Conservation (phyloP, 2,797 vertebrate species). For the Heteromormyrus szaboi region DNA sequence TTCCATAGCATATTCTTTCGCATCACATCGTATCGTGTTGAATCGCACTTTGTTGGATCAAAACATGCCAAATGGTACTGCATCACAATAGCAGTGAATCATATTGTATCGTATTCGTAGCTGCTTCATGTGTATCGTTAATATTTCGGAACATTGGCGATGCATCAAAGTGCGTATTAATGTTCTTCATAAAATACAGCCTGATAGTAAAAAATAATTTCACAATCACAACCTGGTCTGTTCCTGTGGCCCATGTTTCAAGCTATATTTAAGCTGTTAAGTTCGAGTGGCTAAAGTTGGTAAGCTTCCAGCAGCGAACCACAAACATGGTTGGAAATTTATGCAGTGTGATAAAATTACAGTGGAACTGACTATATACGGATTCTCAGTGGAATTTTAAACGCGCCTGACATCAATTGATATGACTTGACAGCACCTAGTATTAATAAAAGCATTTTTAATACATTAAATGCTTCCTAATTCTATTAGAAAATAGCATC, state of each 20-base stretch:
- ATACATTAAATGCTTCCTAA: neutral
- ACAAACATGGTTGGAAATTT: neutral
- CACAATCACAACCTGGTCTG: neutral
- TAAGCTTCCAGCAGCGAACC: neutral
- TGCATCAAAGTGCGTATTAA: neutral
- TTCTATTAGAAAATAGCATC: neutral
- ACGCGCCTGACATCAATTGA: neutral
- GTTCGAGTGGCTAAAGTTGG: neutral
- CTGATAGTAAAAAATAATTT: neutral
- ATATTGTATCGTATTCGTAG: neutral
- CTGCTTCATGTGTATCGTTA: neutral
- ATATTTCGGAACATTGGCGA: neutral
- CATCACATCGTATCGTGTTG: neutral
- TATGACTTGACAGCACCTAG: neutral
- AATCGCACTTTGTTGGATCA: neutral
- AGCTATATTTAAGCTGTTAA: neutral
- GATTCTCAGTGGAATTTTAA: neutral
- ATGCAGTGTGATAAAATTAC: slow-evolving; percentile 1
- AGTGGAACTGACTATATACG: neutral
- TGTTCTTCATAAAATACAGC: neutral
- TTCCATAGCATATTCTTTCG: neutral
- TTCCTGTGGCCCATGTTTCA: neutral
- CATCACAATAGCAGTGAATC: neutral
- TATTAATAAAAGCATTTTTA: neutral
- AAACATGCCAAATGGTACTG: neutral